Evolutionary conservation across 2,797 vertebrate species (phyloP), one percentile per base, ranked within the genome.

Genomic region (Microctenopoma stevenorrisi): DNA sequence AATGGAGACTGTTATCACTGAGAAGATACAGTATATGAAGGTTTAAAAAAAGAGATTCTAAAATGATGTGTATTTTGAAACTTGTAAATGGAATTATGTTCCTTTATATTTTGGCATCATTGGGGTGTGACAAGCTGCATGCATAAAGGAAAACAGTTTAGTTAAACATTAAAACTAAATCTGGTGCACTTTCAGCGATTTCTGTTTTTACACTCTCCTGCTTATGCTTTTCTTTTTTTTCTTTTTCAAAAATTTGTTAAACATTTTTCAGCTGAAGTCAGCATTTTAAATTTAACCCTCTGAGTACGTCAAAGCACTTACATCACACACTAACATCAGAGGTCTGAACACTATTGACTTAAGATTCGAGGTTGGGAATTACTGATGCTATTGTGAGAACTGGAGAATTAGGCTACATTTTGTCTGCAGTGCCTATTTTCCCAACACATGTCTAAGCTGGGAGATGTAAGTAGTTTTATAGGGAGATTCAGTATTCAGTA

Each of bases 281-380:
- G 95, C 95, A 94, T 94, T 92, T 94, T 91, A 94, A 93, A 94
- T 96, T 97, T 96, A 97, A 96, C 96, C 96, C 97, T 98, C 96
- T 97, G 96, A 97, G 96, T 97, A 97, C 96, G 95, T 90, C 90
- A 90, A 96, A 96, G 96, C 95, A 96, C 95, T 96, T 97, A 35
- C 33, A 35, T 35, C 33, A 35, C 7, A 8, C 33, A 35, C 95
- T 95, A 42, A 93, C 95, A 92, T 95, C 95, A 86, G 93, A 91
- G 66, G 94, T 94, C 93, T 93, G 87, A 91, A 87, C 81, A 83
- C 73, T 53, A 76, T 68, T 64, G 63, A 83, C 75, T 78, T 37
- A 47, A 77, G 66, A 85, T 84, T 72, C 73, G 40, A 74, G 51
- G 86, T 86, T 79, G 83, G 76, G 80, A 87, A 87, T 72, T 81